Base-by-base conservation (phyloP, 2,797 vertebrate species). In the Scarus forsteni region DNA sequence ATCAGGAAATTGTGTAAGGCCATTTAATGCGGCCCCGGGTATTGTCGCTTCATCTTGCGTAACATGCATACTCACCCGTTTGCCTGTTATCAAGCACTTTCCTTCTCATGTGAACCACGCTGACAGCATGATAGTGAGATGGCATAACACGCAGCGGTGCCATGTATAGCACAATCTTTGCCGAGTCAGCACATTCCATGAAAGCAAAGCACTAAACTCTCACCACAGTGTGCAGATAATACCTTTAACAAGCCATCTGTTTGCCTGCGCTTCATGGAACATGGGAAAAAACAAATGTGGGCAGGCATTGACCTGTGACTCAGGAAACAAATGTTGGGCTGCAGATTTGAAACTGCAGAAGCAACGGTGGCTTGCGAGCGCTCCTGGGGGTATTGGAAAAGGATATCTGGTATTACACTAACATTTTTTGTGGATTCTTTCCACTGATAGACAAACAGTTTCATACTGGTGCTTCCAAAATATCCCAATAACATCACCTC, bases 121-220 rank as follows among this genome's bases (percentile, higher is more conserved):
- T 88, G 89, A 89, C 88, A 79, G 73, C 81, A 85, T 68, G 75
- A 86, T 84, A 89, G 86, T 60, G 74, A 83, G 80, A 88, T 90
- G 89, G 89, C 88, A 90, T 73, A 89, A 92, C 91, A 89, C 67
- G 50, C 77, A 88, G 80, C 77, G 35, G 83, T 77, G 81, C 86
- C 89, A 88, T 87, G 87, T 88, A 89, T 85, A 90, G 88, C 86
- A 71, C 79, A 75, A 77, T 82, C 74, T 85, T 76, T 68, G 73
- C 65, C 57, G 60, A 90, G 87, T 93, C 93, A 93, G 91, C 90
- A 89, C 84, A 92, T 93, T 94, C 90, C 88, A 75, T 79, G 73
- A 76, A 84, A 89, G 84, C 88, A 88, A 84, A 90, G 85, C 78
- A 83, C 80, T 86, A 85, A 89, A 85, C 80, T 90, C 81, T 88